These are phyloP conservation scores for Gymnodraco acuticeps DNA, from an alignment of 2,797 vertebrate genomes.

Conservation along the genomic window DNA sequence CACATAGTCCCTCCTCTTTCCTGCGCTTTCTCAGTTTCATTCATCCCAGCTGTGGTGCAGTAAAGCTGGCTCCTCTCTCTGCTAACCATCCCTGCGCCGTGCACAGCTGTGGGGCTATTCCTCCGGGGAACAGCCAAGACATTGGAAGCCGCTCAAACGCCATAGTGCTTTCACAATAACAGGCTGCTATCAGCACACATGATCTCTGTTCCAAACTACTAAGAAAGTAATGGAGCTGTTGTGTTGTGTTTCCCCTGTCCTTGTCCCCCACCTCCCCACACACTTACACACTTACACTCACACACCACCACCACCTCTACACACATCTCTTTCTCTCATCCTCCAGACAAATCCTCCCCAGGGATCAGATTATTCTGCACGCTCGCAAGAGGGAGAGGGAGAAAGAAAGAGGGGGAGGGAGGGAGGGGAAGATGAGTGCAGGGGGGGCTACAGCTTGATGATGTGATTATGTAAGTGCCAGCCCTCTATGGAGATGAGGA, in stretches of 20 bases:
- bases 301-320: slow-evolving; percentile 28
- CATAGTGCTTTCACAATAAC: slow-evolving; percentile 57
- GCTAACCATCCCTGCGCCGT: slow-evolving; percentile 28
- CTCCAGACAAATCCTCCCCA: slow-evolving; percentile 79
- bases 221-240: slow-evolving; percentile 56
- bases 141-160: slow-evolving; percentile 54
- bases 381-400: slow-evolving; percentile 66
- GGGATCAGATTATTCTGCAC: slow-evolving; percentile 82
- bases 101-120: slow-evolving; percentile 60
- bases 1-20: slow-evolving; percentile 16
- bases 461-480: slow-evolving; percentile 84
- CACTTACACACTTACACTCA: too few species aligned
- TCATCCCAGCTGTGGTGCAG: slow-evolving; percentile 63
- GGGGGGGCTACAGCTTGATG: slow-evolving; percentile 60
- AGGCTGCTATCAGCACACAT: slow-evolving; percentile 58
- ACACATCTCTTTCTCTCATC: slow-evolving; percentile 64
- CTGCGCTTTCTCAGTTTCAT: slow-evolving; percentile 55
- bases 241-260: slow-evolving; percentile 8
- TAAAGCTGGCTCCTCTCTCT: slow-evolving; percentile 17
- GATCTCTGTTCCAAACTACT: slow-evolving; percentile 62
- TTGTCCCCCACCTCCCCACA: not conserved
- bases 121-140: slow-evolving; percentile 47
- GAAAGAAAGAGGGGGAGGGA: slow-evolving; percentile 16
- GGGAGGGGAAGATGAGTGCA: not conserved
- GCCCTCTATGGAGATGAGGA: slow-evolving; percentile 75